Evolutionary conservation across 2,888 invertebrate genomes (phyloP).

Genomic region (Thumatha senex): DNA sequence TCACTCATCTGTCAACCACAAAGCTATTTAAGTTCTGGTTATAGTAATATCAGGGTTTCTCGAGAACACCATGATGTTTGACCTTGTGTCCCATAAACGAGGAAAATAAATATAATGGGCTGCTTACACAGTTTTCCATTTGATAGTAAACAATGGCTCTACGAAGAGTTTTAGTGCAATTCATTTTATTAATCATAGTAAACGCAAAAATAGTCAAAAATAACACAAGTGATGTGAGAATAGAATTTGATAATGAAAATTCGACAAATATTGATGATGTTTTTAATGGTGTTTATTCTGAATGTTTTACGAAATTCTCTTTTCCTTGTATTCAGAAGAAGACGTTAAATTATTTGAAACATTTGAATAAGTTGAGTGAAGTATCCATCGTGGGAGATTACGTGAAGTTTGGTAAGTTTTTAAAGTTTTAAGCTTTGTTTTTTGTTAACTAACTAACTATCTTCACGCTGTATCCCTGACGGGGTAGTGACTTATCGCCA

Average conservation of each 20-base stretch:
- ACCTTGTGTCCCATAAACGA: constrained; percentile 67
- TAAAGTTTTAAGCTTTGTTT: too few species aligned
- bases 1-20: constrained; percentile 39
- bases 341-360: constrained; percentile 81
- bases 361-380: constrained; percentile 78
- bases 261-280: constrained; percentile 53
- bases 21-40: constrained; percentile 26
- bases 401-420: constrained; percentile 77
- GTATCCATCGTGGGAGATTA: constrained; percentile 81
- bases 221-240: constrained; percentile 18
- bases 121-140: constrained; percentile 55
- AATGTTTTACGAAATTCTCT: constrained; percentile 83
- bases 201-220: constrained; percentile 37
- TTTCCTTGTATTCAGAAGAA: constrained; percentile 83
- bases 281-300: constrained; percentile 78
- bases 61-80: constrained; percentile 52
- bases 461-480: too few species aligned
- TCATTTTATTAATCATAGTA: constrained; percentile 33
- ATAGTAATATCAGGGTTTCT: constrained; percentile 62
- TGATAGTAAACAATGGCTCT: constrained; percentile 53
- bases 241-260: constrained; percentile 17
- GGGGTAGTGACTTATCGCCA: too few species aligned
- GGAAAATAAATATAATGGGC: constrained; percentile 70
- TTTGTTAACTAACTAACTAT: too few species aligned
- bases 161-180: constrained; percentile 37